Evolutionary conservation across 2,888 invertebrate species (phyloP).

Genomic region (Pachymerium ferrugineum): DNA sequence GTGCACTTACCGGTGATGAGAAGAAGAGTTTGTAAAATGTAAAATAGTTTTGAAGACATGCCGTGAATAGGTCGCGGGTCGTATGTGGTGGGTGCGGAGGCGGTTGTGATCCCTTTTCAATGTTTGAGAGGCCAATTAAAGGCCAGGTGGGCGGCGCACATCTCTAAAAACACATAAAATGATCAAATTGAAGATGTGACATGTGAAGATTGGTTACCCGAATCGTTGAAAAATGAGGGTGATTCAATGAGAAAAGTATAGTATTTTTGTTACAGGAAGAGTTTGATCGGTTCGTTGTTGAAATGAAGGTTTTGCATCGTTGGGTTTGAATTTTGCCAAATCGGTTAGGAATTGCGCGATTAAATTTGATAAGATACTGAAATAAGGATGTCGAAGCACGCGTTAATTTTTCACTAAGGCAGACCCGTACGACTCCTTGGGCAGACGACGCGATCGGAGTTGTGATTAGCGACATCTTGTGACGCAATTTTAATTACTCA

Average conservation of each 20-base stretch:
- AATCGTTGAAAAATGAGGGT: background rate
- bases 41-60: background rate
- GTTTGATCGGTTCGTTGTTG: background rate
- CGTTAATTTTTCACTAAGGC: background rate
- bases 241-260: background rate
- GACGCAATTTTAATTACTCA: too few species aligned
- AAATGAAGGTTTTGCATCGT: conserved; percentile 4
- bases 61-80: background rate
- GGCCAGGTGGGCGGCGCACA: background rate
- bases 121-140: conserved; percentile 8
- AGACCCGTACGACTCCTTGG: too few species aligned
- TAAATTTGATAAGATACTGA: background rate
- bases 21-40: background rate
- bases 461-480: too few species aligned
- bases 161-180: background rate
- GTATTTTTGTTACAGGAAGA: background rate
- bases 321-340: background rate
- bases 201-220: background rate
- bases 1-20: background rate
- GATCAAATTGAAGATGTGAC: background rate
- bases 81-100: background rate
- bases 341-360: background rate
- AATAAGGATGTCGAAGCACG: background rate
- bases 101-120: background rate
- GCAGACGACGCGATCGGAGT: conserved; percentile 17